Evolutionary conservation across 1,140 invertebrate species (phyloP), one percentile per base, ranked within the genome.

Genomic region (Chrysoperla carnea): DNA sequence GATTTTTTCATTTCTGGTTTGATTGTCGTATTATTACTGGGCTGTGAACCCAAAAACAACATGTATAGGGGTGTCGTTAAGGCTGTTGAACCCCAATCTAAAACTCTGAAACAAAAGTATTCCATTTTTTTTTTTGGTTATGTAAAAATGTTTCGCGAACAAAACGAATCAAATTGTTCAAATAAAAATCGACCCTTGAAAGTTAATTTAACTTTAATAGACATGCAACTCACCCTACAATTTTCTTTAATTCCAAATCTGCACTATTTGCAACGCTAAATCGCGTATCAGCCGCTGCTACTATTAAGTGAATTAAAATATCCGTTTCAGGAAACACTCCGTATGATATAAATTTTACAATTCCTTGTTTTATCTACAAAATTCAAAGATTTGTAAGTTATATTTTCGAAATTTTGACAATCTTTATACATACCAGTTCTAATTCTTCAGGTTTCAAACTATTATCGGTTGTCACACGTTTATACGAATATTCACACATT

Each of bases 211-310:
- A n/a, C n/a, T 5, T 23, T 23, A 23, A 23, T 23, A 23, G 5
- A 23, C 5, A 23, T 23, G 56, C 28, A 47, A 52, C 45, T 55
- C 62, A 83, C 79, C 71, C 75, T 47, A 72, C 70, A 39, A 80
- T 72, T 60, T 76, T 76, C 51, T 79, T 83, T 11, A 86, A 53
- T 48, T 81, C 79, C 50, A 73, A 67, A 59, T 85, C 81, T 29
- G 81, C 83, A 52, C 77, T 64, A 61, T 82, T 83, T 17, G 81
- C 79, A 37, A 88, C 78, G 61, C 71, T 81, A 59, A 75, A 86
- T 48, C 88, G 69, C 1, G 87, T 88, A 58, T 94, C 90, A 1
- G 88, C 76, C 7, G 84, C 79, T 9, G 83, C 87, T 8, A 93
- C 73, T 11, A 92, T 76, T 41, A 90, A 66, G 47, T 85, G 79